phyloP scores from a whole-genome alignment of 2,797 vertebrate genomes.

The Ataeniobius toweri region DNA sequence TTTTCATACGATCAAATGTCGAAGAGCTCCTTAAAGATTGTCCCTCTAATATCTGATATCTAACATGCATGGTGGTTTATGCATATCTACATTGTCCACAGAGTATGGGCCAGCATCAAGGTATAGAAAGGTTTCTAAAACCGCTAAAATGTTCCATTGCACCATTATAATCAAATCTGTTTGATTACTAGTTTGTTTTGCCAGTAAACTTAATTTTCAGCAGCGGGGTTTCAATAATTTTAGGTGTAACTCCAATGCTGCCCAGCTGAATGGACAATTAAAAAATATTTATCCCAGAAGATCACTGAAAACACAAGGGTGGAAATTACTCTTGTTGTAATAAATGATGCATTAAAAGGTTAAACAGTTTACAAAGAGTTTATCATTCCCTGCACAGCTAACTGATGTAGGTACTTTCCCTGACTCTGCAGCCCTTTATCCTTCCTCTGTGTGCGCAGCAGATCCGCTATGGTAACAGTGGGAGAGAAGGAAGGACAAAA shows the following conservation, averaged over 20 bases:
- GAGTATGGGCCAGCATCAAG: neutral
- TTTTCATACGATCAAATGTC: too few relatives aligned
- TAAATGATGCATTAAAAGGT: neutral
- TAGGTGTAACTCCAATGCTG: neutral
- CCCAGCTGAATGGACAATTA: neutral
- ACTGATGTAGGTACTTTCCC: neutral
- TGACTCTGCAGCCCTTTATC: conserved; percentile 19
- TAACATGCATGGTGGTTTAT: neutral
- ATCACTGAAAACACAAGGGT: neutral
- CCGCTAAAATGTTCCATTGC: too few relatives aligned
- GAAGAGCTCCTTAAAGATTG: neutral
- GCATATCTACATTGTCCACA: neutral
- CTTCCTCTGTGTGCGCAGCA: conserved; percentile 30
- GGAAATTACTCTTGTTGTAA: neutral
- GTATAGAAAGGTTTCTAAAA: too few relatives aligned
- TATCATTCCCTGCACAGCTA: neutral
- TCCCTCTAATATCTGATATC: neutral
- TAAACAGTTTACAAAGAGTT: neutral
- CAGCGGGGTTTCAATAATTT: neutral
- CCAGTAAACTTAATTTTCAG: neutral
- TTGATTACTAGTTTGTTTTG: neutral
- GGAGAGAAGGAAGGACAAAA: conserved; percentile 40
- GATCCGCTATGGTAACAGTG: conserved; percentile 68
- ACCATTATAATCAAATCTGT: too few relatives aligned
- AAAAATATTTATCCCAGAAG: neutral